Percentiles rank a stretch among this genome's conserved stretches.
Evolutionary conservation across 2,113 vertebrate species (phyloP).

Genomic region (Seriola rivoliana): DNA sequence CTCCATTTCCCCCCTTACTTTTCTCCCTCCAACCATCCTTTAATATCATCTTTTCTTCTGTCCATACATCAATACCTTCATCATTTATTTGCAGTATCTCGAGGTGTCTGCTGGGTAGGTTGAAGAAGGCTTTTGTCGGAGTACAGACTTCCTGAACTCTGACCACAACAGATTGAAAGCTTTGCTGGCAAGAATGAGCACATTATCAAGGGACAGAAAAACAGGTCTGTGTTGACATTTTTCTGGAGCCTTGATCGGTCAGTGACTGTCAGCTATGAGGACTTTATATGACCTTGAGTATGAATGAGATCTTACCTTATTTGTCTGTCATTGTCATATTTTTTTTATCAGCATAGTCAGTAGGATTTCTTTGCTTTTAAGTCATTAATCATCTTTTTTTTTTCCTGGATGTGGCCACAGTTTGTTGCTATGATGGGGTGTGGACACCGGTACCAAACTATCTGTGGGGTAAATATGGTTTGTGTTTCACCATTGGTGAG

Average conservation of each 20-base stretch:
- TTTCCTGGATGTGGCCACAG: not conserved
- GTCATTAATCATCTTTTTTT: not conserved
- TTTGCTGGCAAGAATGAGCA: not conserved
- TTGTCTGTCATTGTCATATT: not conserved
- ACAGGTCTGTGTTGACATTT: constrained; percentile 5
- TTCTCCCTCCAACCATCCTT: constrained; percentile 27
- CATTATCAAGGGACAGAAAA: constrained; percentile 24
- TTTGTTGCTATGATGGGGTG: not conserved
- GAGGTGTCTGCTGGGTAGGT: constrained; percentile 49
- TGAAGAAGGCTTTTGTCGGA: constrained; percentile 22
- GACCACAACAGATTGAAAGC: constrained; percentile 46
- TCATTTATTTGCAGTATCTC: constrained; percentile 33
- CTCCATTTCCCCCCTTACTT: constrained; percentile 34
- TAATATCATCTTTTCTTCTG: constrained; percentile 33
- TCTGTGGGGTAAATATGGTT: constrained; percentile 39
- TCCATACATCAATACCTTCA: constrained; percentile 48
- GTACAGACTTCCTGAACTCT: constrained; percentile 36
- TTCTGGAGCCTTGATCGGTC: constrained; percentile 20
- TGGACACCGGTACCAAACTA: constrained; percentile 6
- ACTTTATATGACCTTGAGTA: constrained; percentile 32
- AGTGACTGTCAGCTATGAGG: constrained; percentile 1
- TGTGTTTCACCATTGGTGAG: constrained; percentile 55
- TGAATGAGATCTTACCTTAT: constrained; percentile 13
- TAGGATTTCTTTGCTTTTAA: constrained; percentile 13
- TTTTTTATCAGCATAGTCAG: not conserved